Evolutionary conservation across 2,113 vertebrate species (phyloP).

Genomic region (Lagopus muta): DNA sequence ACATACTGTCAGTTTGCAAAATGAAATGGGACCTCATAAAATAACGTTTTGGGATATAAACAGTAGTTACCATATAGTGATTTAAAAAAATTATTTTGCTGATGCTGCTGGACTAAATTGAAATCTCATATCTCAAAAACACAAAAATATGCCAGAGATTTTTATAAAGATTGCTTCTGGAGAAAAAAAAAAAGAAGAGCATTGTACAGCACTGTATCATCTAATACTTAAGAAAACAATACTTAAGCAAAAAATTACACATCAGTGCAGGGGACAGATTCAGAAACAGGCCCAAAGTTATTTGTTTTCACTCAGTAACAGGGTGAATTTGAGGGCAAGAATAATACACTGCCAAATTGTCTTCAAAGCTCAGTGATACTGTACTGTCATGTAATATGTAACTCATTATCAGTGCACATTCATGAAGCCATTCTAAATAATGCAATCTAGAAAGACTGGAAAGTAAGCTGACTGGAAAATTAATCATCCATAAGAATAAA

Average conservation of each 20-base stretch:
- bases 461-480: not conserved
- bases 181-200: not conserved
- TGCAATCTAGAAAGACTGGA: not conserved
- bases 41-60: not conserved
- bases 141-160: not conserved
- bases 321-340: not conserved
- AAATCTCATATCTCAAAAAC: not conserved
- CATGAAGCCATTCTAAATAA: not conserved
- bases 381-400: not conserved
- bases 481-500: not conserved
- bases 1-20: not conserved
- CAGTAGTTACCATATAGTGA: not conserved
- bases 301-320: not conserved
- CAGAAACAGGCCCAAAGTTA: not conserved
- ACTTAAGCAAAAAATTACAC: not conserved
- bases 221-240: too few species aligned
- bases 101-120: not conserved
- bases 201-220: not conserved
- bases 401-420: not conserved
- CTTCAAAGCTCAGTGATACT: not conserved
- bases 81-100: not conserved
- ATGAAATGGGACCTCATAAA: not conserved
- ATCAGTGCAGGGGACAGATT: not conserved
- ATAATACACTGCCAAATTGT: not conserved
- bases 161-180: not conserved